Percentiles rank a stretch among this genome's conserved stretches.
These are phyloP conservation scores for Pterois miles DNA, from an alignment of 2,797 vertebrate species.

Conservation along the genomic window DNA sequence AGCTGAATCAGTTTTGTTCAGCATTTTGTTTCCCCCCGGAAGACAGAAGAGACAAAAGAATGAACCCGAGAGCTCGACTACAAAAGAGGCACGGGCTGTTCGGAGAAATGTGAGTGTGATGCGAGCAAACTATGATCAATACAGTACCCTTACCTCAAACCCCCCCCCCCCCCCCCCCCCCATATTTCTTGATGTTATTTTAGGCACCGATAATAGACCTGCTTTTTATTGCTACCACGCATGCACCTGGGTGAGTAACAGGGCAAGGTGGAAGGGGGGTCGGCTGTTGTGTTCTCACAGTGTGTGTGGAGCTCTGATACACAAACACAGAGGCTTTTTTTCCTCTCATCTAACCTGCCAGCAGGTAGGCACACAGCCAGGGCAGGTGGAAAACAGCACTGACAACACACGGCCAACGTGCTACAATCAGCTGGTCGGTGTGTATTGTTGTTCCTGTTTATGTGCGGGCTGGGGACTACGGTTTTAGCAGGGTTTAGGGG, in stretches of 20 bases:
- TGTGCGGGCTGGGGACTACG: background rate
- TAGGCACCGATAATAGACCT: constrained; percentile 61
- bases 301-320: constrained; percentile 33
- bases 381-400: constrained; percentile 4
- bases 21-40: constrained; percentile 55
- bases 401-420: constrained; percentile 11
- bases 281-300: constrained; percentile 41
- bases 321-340: constrained; percentile 19
- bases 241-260: constrained; percentile 32
- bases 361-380: constrained; percentile 6
- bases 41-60: constrained; percentile 50
- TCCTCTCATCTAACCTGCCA: constrained; percentile 33
- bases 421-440: constrained; percentile 17
- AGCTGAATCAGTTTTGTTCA: constrained; percentile 74
- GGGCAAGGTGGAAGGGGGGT: constrained; percentile 22
- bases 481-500: background rate
- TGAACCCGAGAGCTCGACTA: constrained; percentile 36
- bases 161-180: constrained; percentile 10
- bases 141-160: constrained; percentile 60
- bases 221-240: constrained; percentile 60
- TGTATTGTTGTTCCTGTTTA: constrained; percentile 10
- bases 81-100: constrained; percentile 53
- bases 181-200: constrained; percentile 66
- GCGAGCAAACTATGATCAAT: constrained; percentile 72
- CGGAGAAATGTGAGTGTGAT: constrained; percentile 66